A percentile compares a stretch with the other conserved stretches of the same genome.
Conservation (phyloP, 2,113 vertebrate genomes). For the Pogona vitticeps region DNA sequence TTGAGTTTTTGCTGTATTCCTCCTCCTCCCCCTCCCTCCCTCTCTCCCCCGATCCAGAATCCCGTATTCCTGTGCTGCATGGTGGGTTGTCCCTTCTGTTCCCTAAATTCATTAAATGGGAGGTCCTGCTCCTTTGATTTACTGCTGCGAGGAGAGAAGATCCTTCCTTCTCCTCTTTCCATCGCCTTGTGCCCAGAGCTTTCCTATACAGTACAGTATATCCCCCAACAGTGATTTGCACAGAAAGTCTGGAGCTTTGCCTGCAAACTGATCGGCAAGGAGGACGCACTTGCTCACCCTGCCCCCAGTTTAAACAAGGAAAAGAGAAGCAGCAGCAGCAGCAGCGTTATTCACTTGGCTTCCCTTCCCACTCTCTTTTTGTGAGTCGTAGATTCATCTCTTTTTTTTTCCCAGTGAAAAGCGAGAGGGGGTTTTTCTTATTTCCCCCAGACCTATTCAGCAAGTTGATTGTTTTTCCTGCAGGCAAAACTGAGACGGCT, state of each 20-base stretch:
- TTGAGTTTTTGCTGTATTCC: not conserved
- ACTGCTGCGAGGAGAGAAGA: not conserved
- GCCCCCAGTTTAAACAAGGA: slow-evolving; percentile 22
- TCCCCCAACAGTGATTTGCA: not conserved
- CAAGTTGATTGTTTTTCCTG: slow-evolving; percentile 22
- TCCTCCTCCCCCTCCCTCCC: not conserved
- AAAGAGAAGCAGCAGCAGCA: not conserved
- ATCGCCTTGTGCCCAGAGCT: not conserved
- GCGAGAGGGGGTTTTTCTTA: not conserved
- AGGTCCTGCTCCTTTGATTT: slow-evolving; percentile 1
- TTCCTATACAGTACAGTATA: not conserved
- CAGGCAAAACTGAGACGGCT: not conserved
- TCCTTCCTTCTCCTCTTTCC: not conserved
- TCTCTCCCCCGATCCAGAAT: not conserved
- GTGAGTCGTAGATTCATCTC: not conserved
- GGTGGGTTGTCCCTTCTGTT: not conserved
- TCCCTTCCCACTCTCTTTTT: not conserved
- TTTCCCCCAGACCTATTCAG: not conserved
- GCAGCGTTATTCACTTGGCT: not conserved
- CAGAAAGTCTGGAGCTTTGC: not conserved
- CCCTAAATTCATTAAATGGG: slow-evolving; percentile 11
- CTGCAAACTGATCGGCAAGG: slow-evolving; percentile 3
- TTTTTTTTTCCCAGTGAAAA: not conserved
- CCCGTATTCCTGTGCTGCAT: slow-evolving; percentile 5
- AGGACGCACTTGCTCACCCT: not conserved